Base-by-base conservation (phyloP, 2,888 invertebrate species). In the Notodonta dromedarius region DNA sequence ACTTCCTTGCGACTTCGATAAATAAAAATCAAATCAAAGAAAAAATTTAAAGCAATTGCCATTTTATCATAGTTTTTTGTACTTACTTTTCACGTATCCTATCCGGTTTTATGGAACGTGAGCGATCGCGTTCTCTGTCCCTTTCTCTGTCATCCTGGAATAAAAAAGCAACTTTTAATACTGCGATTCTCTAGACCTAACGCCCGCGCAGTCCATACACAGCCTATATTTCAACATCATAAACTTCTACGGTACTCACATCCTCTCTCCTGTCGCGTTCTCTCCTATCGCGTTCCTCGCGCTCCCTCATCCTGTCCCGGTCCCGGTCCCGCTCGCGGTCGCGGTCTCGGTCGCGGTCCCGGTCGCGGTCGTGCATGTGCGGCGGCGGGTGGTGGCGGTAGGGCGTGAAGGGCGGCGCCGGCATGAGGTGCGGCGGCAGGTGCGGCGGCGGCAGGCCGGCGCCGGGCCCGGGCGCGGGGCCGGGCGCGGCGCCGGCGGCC, bases 21-120 rank as follows among this genome's bases (percentile, higher is more conserved):
- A 40, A 56, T 12, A 56, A 42, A 44, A 56, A 16, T 14, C 16
- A 24, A 56, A 42, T 55, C 32, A 11, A 32, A 50, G 58, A 68
- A 53, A 2, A 12, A 11, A 6, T 53, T n/a, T n/a, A 39, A 35
- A n/a, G 13, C 13, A 24, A 35, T 35, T 35, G 35, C 32, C 4
- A 39, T 53, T 12, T 50, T 5, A 46, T n/a, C 3, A 12, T n/a
- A 16, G 9, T 9, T 50, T 16, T 24, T 50, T 62, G 35, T 53
- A 84, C 89, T 89, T 79, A 95, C 95, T 95, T 95, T 77, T 95
- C 95, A 79, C 95, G 89, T 74, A 94, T 91, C 69, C 95, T 89
- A 57, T 95, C 95, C 1, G 95, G 95, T 65, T 95, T 95, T 48
- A 94, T 94, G n/a, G 94, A 94, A 53, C 95, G 91, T 9, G 94